phyloP scores from a whole-genome alignment of 2,113 vertebrate species.

The Microcebus jonahi region DNA sequence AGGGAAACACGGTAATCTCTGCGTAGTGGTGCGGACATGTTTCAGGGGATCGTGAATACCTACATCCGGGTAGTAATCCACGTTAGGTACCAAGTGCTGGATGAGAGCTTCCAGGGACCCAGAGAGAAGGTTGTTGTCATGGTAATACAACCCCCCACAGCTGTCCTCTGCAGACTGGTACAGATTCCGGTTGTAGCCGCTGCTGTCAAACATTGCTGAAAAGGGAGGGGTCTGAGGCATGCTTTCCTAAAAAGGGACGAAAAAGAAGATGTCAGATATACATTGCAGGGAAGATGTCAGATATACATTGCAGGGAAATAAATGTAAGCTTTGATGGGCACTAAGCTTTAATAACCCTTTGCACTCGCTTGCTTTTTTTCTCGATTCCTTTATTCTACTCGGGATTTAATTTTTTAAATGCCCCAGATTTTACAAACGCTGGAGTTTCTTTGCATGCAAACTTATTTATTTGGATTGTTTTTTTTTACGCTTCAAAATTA shows the following conservation, averaged over 20 bases:
- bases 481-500: too few species aligned
- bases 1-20: neutral
- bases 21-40: neutral
- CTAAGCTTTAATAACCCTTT: neutral
- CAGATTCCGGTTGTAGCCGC: constrained; percentile 91
- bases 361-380: too few species aligned
- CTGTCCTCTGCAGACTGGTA: constrained; percentile 90
- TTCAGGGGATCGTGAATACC: constrained; percentile 74
- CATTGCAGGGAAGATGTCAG: neutral
- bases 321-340: neutral
- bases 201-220: constrained; percentile 90
- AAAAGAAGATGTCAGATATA: constrained; percentile 13
- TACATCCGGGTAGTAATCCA: constrained; percentile 96
- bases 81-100: constrained; percentile 93
- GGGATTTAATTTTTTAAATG: too few species aligned
- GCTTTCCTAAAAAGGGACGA: constrained; percentile 85
- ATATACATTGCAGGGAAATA: neutral
- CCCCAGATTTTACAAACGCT: too few species aligned
- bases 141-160: constrained; percentile 90
- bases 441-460: too few species aligned
- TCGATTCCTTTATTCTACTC: too few species aligned
- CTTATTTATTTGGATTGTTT: too few species aligned
- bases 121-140: constrained; percentile 94
- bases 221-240: constrained; percentile 96
- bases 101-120: constrained; percentile 97